Evolutionary conservation across 2,113 vertebrate species (phyloP).

Genomic region (Theropithecus gelada): DNA sequence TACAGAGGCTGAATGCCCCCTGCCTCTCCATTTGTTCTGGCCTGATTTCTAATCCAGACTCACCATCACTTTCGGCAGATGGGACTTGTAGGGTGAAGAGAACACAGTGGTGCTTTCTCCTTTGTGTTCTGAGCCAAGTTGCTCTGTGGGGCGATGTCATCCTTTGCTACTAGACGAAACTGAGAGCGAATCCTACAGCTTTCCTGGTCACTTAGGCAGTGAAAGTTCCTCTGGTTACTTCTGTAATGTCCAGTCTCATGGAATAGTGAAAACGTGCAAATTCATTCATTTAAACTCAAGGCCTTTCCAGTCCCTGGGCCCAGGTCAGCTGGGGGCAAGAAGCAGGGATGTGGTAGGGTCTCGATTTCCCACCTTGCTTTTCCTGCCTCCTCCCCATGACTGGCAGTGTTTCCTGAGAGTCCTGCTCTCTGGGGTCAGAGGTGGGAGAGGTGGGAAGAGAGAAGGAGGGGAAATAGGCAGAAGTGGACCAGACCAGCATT

Average conservation of each 20-base stretch:
- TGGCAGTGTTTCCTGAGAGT: background rate
- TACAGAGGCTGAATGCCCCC: background rate
- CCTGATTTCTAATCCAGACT: background rate
- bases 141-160: background rate
- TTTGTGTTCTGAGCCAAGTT: no score
- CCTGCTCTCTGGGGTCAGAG: background rate
- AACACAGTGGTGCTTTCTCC: background rate
- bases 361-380: background rate
- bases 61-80: rapidly evolving
- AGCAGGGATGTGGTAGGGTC: rapidly evolving
- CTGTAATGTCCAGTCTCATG: no score
- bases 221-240: background rate
- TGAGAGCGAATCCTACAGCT: background rate
- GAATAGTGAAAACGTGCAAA: background rate
- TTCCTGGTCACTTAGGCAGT: background rate
- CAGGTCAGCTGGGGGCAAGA: background rate
- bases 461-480: background rate
- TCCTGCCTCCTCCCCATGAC: background rate
- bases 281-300: background rate
- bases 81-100: background rate
- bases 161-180: background rate
- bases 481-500: background rate
- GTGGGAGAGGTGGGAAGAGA: background rate
- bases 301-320: background rate
- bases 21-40: background rate